Conservation (phyloP, 2,113 vertebrate species). For the Harpagus bidentatus region DNA sequence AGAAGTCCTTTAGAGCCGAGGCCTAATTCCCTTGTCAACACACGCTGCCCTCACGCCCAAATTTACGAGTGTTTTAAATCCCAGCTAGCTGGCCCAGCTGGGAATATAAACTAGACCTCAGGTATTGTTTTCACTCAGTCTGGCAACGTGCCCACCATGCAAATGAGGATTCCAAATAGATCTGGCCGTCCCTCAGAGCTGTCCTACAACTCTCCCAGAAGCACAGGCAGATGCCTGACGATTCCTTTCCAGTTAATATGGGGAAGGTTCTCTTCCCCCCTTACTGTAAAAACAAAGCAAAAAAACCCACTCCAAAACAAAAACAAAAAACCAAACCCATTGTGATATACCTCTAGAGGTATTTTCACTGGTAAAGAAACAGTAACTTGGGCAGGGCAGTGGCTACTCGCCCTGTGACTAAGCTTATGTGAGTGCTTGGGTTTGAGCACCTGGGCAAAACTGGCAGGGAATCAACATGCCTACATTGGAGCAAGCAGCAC, state of each 20-base stretch:
- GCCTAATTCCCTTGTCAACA: not conserved
- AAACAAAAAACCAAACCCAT: not conserved
- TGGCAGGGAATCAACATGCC: not conserved
- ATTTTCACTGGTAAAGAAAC: not conserved
- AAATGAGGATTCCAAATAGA: not conserved
- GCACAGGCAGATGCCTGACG: not conserved
- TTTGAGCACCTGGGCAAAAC: not conserved
- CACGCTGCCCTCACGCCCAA: not conserved
- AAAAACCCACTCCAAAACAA: not conserved
- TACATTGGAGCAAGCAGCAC: not conserved
- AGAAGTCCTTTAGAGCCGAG: not conserved
- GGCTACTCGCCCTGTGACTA: not conserved
- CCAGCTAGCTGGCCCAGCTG: not conserved
- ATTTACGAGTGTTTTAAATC: slow-evolving; percentile 21
- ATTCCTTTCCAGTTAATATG: not conserved
- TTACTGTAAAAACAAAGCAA: not conserved
- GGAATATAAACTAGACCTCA: slow-evolving; percentile 24
- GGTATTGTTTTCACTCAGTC: slow-evolving; percentile 24
- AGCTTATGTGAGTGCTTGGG: not conserved
- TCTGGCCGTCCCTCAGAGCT: slow-evolving; percentile 27
- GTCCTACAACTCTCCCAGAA: not conserved
- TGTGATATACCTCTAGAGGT: not conserved
- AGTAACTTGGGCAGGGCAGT: not conserved
- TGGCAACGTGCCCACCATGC: not conserved
- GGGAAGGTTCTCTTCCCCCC: not conserved